Evolutionary conservation across 2,113 vertebrate genomes (phyloP).

Genomic region (Glareola pratincola): DNA sequence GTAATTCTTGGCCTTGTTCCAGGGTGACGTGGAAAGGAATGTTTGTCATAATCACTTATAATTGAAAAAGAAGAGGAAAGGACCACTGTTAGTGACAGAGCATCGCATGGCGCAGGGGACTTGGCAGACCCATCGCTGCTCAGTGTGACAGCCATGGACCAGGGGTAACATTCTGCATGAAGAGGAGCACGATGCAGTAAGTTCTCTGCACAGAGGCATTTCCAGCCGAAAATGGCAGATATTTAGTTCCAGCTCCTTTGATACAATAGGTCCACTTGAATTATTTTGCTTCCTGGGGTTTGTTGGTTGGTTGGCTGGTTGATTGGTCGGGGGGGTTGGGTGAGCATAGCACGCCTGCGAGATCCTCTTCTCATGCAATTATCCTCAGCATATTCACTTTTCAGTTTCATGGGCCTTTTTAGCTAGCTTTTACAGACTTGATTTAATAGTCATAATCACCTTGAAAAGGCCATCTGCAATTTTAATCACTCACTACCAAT

Average conservation of each 20-base stretch:
- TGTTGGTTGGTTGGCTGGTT: background rate
- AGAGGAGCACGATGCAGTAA: background rate
- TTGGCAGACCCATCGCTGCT: background rate
- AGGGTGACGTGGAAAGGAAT: background rate
- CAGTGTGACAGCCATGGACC: rapidly evolving
- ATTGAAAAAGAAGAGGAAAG: background rate
- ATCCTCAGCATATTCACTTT: background rate
- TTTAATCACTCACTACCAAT: conserved; percentile 72
- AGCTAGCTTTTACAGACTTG: conserved; percentile 41
- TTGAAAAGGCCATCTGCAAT: conserved; percentile 67
- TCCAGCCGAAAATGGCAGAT: background rate
- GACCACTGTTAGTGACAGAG: background rate
- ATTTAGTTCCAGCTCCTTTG: background rate
- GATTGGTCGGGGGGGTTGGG: background rate
- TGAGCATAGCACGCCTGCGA: background rate
- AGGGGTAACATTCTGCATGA: rapidly evolving
- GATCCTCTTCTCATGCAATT: background rate
- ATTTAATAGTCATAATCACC: conserved; percentile 69
- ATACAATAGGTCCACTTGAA: background rate
- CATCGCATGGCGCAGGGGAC: background rate
- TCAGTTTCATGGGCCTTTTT: background rate
- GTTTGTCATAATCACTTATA: background rate
- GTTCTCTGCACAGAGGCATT: background rate
- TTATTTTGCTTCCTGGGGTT: background rate
- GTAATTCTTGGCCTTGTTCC: background rate